These are phyloP conservation scores for Pardosa pseudoannulata DNA, from an alignment of 2,888 invertebrate genomes.

Conservation along the genomic window DNA sequence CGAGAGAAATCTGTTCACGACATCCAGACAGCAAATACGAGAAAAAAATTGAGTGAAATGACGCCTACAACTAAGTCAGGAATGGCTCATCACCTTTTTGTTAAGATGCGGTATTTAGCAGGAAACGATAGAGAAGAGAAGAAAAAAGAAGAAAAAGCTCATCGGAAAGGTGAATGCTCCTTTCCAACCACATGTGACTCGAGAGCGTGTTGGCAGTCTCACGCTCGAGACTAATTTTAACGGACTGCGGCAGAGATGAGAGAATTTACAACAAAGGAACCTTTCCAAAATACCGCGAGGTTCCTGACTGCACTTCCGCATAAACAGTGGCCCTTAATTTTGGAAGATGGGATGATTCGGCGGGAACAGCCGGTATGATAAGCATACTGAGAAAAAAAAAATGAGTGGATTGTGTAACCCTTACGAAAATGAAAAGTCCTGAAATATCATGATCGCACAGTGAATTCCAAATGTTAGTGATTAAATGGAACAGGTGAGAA, in stretches of 20 bases:
- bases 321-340: conserved; percentile 12
- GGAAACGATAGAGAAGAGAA: not conserved
- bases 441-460: too few species aligned
- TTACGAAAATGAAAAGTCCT: too few species aligned
- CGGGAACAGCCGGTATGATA: too few species aligned
- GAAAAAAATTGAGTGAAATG: too few species aligned
- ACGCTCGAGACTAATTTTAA: conserved; percentile 39
- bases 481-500: too few species aligned
- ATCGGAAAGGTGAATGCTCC: conserved; percentile 37
- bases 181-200: conserved; percentile 3
- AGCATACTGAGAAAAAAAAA: too few species aligned
- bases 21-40: too few species aligned
- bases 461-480: too few species aligned
- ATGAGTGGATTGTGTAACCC: too few species aligned
- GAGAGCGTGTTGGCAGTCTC: conserved; percentile 41
- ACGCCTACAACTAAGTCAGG: not conserved
- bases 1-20: too few species aligned
- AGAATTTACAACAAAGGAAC: conserved; percentile 36
- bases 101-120: too few species aligned
- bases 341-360: not conserved
- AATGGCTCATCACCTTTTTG: not conserved
- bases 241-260: conserved; percentile 32
- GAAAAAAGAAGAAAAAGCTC: not conserved
- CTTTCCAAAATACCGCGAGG: conserved; percentile 24
- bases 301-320: conserved; percentile 23